These are phyloP conservation scores for Vidua chalybeata DNA, from an alignment of 2,113 vertebrate genomes.

Conservation along the genomic window DNA sequence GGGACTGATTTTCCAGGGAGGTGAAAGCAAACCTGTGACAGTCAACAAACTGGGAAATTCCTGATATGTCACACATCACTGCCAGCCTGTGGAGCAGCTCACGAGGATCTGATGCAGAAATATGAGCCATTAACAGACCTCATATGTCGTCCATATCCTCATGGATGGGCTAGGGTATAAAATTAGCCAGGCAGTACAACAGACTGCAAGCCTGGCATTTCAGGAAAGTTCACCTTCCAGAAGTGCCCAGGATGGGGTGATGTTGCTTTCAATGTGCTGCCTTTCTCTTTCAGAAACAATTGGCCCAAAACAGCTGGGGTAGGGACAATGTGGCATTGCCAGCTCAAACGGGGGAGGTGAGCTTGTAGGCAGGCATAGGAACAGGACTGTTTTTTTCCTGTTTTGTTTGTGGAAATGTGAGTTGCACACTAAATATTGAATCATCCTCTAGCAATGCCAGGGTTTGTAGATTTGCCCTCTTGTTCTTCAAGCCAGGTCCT, in stretches of 20 bases:
- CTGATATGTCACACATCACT: background rate
- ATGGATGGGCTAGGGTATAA: background rate
- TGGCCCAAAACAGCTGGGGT: background rate
- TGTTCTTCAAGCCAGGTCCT: background rate
- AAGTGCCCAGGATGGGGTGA: background rate
- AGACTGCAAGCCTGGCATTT: background rate
- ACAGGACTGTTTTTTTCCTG: accelerated
- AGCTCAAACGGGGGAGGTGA: accelerated
- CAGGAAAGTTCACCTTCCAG: background rate
- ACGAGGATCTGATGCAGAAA: background rate
- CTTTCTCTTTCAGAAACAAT: background rate
- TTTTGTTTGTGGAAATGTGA: background rate
- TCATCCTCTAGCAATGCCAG: accelerated
- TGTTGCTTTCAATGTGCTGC: background rate
- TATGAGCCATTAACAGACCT: background rate
- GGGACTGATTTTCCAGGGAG: slow-evolving; percentile 34
- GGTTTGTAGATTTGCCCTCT: background rate
- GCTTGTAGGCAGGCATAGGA: background rate
- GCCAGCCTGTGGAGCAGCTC: background rate
- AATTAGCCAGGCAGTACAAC: background rate
- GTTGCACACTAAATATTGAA: background rate
- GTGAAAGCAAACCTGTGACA: slow-evolving; percentile 33
- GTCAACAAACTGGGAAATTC: slow-evolving; percentile 29
- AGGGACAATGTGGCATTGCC: background rate
- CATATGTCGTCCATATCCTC: background rate